Percentiles rank a stretch among this genome's conserved stretches.
Conservation (phyloP, 2,113 vertebrate species). For the Henicopernis longicauda region DNA sequence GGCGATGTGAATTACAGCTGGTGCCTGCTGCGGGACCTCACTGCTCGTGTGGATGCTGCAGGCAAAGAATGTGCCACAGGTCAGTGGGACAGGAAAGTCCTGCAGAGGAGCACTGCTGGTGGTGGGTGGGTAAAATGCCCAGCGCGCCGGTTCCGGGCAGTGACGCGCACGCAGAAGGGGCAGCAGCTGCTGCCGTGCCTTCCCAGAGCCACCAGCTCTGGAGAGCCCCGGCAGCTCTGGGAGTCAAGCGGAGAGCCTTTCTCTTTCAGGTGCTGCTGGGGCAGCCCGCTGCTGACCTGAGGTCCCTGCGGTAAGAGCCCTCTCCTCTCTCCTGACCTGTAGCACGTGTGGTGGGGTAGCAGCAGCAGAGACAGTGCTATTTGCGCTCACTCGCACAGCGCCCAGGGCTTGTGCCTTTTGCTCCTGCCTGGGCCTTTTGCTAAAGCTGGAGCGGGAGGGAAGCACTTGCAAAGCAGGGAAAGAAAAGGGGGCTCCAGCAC, state of each 20-base stretch:
- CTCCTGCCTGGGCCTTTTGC: background rate
- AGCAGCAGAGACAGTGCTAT: background rate
- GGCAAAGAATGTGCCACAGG: background rate
- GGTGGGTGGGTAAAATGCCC: too few species aligned
- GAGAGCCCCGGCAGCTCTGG: background rate
- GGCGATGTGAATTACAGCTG: background rate
- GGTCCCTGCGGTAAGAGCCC: background rate
- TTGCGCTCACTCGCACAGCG: background rate
- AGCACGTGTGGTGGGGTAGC: background rate
- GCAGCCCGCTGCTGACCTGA: background rate
- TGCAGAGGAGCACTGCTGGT: too few species aligned
- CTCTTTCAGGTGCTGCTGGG: background rate
- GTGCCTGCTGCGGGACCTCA: background rate
- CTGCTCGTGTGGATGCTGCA: background rate
- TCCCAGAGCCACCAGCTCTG: background rate
- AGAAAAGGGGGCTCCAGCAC: background rate
- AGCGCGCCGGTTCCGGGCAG: too few species aligned
- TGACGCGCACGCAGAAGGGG: background rate
- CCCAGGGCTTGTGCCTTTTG: background rate
- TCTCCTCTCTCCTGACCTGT: background rate
- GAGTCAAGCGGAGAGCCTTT: background rate
- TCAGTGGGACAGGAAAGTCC: background rate
- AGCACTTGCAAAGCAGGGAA: background rate
- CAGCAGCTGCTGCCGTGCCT: background rate
- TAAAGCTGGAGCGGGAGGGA: background rate